Evolutionary conservation across 2,113 vertebrate genomes (phyloP).

Genomic region (Paracanthobrama guichenoti): DNA sequence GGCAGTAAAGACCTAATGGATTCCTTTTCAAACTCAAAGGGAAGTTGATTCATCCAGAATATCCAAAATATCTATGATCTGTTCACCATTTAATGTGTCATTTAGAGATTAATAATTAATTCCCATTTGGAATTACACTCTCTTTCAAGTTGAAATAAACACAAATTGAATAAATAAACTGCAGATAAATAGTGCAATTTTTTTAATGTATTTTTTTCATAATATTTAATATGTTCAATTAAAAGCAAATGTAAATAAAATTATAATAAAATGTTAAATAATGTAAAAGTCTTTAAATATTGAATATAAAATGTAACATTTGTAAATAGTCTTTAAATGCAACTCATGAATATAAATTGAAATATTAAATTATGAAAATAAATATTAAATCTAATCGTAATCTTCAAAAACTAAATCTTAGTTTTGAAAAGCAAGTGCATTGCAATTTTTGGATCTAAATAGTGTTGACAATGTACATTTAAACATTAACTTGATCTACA

Average conservation of each 20-base stretch:
- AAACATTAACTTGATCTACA: too few relatives aligned
- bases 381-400: not conserved
- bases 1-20: conserved; percentile 18
- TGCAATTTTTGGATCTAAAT: not conserved
- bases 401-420: not conserved
- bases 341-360: not conserved
- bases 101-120: too few relatives aligned
- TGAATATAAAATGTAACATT: not conserved
- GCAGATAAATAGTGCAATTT: not conserved
- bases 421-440: not conserved
- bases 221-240: not conserved
- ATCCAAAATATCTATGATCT: not conserved
- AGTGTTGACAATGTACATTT: too few relatives aligned
- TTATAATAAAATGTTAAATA: not conserved
- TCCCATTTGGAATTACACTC: not conserved
- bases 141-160: not conserved
- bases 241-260: not conserved
- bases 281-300: not conserved
- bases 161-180: not conserved
- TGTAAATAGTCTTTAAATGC: not conserved
- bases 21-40: not conserved
- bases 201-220: not conserved
- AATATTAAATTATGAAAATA: not conserved
- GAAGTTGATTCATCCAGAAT: not conserved
- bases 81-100: not conserved